Percentiles rank a stretch among this genome's conserved stretches.
Conservation (phyloP, 1,140 invertebrate species). For the Solen grandis region DNA sequence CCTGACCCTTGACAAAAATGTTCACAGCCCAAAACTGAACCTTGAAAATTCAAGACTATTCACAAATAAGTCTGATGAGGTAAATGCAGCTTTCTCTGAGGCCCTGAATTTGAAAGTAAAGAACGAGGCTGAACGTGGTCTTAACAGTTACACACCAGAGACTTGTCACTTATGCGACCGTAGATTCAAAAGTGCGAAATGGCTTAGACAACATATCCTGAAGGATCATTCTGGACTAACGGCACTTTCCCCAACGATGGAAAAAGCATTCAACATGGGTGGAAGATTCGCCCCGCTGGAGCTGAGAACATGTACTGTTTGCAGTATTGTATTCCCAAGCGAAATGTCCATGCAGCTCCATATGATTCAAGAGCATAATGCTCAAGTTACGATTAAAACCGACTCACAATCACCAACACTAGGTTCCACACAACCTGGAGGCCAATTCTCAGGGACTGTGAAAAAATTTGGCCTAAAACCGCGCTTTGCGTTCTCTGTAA, state of each 20-base stretch:
- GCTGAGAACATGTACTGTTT: slow-evolving; percentile 81
- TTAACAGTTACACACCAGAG: slow-evolving; percentile 65
- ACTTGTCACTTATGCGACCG: slow-evolving; percentile 92
- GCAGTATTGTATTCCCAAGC: slow-evolving; percentile 81
- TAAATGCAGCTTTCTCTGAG: slow-evolving; percentile 28
- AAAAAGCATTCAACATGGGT: slow-evolving; percentile 30
- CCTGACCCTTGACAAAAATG: slow-evolving; percentile 63
- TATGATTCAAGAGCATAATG: slow-evolving; percentile 83
- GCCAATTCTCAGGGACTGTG: slow-evolving; percentile 54
- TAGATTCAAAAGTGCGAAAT: slow-evolving; percentile 93
- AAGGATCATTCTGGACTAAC: slow-evolving; percentile 87
- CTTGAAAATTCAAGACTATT: slow-evolving; percentile 54
- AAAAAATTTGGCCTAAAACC: slow-evolving; percentile 62
- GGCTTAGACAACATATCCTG: slow-evolving; percentile 92
- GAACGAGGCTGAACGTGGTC: slow-evolving; percentile 57
- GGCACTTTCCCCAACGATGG: slow-evolving; percentile 48
- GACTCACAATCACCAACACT: slow-evolving; percentile 46
- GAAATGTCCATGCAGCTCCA: slow-evolving; percentile 83
- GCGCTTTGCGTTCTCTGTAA: slow-evolving; percentile 64
- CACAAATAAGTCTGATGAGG: slow-evolving; percentile 50
- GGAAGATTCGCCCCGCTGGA: slow-evolving; percentile 53
- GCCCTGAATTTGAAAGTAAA: slow-evolving; percentile 52
- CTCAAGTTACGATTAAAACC: slow-evolving; percentile 74
- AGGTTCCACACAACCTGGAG: slow-evolving; percentile 36
- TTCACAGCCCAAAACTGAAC: slow-evolving; percentile 57